These are phyloP conservation scores for Teleiodes luculella DNA, from an alignment of 2,888 invertebrate species.

Conservation along the genomic window DNA sequence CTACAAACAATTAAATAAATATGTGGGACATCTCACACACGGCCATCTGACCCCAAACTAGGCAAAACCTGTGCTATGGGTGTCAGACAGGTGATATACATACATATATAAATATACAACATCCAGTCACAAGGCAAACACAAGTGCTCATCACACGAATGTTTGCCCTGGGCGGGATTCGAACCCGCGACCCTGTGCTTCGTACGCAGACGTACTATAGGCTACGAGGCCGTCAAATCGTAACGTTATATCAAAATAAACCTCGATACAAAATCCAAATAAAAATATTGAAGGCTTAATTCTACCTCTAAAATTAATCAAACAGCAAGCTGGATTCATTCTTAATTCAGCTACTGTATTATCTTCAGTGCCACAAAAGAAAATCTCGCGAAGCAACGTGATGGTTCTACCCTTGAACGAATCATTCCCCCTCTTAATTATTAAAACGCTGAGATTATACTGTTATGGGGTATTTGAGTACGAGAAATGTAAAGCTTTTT, in stretches of 20 bases:
- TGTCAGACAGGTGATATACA: no score
- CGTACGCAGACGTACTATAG: no score
- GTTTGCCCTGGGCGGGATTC: no score
- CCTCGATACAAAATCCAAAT: no score
- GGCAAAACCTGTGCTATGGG: no score
- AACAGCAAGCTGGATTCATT: conserved; percentile 37
- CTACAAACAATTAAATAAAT: background rate
- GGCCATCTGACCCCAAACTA: no score
- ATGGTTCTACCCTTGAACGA: conserved; percentile 40
- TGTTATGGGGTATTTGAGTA: conserved; percentile 36
- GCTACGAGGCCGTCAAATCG: no score
- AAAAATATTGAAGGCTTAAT: background rate
- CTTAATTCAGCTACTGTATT: conserved; percentile 37
- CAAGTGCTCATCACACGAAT: no score
- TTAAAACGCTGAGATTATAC: conserved; percentile 63
- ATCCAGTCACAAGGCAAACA: no score
- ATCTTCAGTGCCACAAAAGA: conserved; percentile 26
- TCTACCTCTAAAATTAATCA: conserved; percentile 7
- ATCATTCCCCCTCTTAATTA: conserved; percentile 62
- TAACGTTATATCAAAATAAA: no score
- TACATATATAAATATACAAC: no score
- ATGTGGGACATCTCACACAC: background rate
- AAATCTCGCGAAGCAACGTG: conserved; percentile 33
- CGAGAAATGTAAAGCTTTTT: background rate
- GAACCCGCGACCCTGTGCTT: no score